phyloP scores from a whole-genome alignment of 2,888 invertebrate genomes.

The Carterocephalus palaemon region DNA sequence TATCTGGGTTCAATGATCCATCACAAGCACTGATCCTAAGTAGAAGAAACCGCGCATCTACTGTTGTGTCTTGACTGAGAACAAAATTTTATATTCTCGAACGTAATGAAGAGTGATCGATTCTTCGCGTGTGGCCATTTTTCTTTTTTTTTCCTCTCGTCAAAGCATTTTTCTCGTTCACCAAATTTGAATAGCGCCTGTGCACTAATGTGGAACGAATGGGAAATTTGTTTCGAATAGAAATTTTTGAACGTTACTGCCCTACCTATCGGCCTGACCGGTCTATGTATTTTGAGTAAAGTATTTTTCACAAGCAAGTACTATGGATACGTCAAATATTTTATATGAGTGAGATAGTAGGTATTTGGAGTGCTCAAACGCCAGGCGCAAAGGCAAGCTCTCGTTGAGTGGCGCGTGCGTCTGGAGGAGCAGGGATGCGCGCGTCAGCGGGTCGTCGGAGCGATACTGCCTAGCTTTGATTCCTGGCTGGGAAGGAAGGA shows the following conservation, averaged over 20 bases:
- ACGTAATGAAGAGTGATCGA: slow-evolving; percentile 43
- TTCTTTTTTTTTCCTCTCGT: slow-evolving; percentile 6
- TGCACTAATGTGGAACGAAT: slow-evolving; percentile 1
- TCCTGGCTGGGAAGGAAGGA: too few species aligned
- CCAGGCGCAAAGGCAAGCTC: too few species aligned
- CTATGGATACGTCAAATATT: too few species aligned
- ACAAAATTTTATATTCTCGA: slow-evolving; percentile 6
- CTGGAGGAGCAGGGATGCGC: too few species aligned
- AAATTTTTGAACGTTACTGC: background rate
- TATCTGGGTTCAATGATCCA: too few species aligned
- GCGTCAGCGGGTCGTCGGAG: too few species aligned
- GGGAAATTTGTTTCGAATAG: background rate
- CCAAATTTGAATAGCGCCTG: slow-evolving; percentile 13
- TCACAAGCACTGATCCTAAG: background rate
- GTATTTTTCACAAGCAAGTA: too few species aligned
- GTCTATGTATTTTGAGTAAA: too few species aligned
- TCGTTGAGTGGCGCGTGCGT: too few species aligned
- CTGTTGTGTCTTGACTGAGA: background rate
- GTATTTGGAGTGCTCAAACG: too few species aligned
- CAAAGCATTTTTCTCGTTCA: slow-evolving; percentile 25
- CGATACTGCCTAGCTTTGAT: too few species aligned
- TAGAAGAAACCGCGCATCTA: background rate
- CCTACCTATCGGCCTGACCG: background rate
- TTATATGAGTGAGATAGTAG: too few species aligned
- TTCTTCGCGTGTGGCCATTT: slow-evolving; percentile 16